Percentiles rank a stretch among this genome's conserved stretches.
phyloP scores from a whole-genome alignment of 2,113 vertebrate genomes.

The Pampusana beccarii region DNA sequence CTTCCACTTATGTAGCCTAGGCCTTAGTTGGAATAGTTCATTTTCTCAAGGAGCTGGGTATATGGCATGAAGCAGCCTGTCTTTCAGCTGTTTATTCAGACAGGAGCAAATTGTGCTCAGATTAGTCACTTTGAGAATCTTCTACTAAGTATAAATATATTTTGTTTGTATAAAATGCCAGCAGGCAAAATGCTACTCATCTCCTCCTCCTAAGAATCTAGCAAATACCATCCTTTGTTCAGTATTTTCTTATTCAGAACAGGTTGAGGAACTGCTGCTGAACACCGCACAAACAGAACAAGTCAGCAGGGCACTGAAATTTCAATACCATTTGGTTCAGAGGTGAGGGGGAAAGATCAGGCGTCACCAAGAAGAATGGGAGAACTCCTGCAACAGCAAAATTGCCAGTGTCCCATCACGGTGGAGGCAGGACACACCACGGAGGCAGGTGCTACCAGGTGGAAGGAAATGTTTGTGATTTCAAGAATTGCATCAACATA shows the following conservation, averaged over 20 bases:
- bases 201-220: not conserved
- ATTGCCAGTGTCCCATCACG: rapidly evolving
- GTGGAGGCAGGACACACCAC: not conserved
- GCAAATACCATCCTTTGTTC: not conserved
- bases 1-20: not conserved
- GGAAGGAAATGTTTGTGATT: not conserved
- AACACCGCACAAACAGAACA: not conserved
- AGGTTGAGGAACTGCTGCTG: not conserved
- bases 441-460: not conserved
- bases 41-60: not conserved
- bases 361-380: not conserved
- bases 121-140: not conserved
- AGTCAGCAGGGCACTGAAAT: not conserved
- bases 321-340: not conserved
- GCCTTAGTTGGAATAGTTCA: not conserved
- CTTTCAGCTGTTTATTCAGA: not conserved
- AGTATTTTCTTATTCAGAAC: not conserved
- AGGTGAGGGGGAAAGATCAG: not conserved
- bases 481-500: not conserved
- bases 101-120: not conserved
- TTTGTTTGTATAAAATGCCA: not conserved
- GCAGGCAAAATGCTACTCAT: not conserved
- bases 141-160: not conserved
- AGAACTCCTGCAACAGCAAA: not conserved
- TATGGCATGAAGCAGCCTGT: rapidly evolving